Percentiles rank a stretch among this genome's conserved stretches.
These are phyloP conservation scores for Syritta pipiens DNA, from an alignment of 2,888 invertebrate species.

Conservation along the genomic window DNA sequence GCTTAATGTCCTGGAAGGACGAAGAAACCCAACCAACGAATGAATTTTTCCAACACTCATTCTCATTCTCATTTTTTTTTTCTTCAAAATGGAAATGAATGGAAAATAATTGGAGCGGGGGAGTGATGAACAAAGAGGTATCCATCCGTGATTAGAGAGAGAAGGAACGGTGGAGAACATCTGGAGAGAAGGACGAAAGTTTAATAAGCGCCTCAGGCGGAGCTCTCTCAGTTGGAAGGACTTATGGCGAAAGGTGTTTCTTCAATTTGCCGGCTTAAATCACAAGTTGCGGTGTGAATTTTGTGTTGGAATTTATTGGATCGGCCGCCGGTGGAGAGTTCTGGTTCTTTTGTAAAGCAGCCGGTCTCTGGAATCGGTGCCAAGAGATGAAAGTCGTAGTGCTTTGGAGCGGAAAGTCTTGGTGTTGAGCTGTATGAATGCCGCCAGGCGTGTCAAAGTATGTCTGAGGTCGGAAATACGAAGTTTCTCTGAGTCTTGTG, in stretches of 20 bases:
- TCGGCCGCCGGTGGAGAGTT: no score
- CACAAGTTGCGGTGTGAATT: conserved; percentile 1
- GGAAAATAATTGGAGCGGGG: conserved; percentile 46
- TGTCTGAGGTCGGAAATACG: no score
- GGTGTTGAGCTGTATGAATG: no score
- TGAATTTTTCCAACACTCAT: no score
- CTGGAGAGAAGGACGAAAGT: not conserved
- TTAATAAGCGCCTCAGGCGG: conserved; percentile 3
- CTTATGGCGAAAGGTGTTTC: not conserved
- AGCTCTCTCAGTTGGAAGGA: not conserved
- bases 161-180: not conserved
- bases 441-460: no score
- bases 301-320: no score
- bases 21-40: no score
- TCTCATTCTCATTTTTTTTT: conserved; percentile 10
- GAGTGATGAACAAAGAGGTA: conserved; percentile 27
- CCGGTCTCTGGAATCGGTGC: no score
- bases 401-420: no score
- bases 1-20: conserved; percentile 57
- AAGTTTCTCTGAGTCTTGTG: no score
- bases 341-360: no score
- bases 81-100: conserved; percentile 40
- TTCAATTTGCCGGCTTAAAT: not conserved
- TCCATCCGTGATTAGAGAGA: conserved; percentile 21
- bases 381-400: no score